Percentiles rank a stretch among this genome's conserved stretches.
Conservation (phyloP, 2,113 vertebrate species). For the Callorhinus ursinus region DNA sequence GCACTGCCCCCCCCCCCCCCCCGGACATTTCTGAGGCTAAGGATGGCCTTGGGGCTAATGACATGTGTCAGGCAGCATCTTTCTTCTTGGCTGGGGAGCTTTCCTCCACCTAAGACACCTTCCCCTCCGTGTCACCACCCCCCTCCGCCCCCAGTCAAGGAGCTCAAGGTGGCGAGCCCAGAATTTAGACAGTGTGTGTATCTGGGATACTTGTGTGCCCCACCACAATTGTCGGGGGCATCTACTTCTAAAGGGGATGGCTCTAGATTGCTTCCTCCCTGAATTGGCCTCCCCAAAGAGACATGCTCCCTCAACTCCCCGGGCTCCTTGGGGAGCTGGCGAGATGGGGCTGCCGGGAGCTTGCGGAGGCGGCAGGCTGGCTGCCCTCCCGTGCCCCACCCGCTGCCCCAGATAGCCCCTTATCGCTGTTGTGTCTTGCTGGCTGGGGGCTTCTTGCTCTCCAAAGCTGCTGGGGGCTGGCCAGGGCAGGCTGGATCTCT, state of each 20-base stretch:
- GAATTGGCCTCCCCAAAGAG: background rate
- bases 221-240: background rate
- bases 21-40: background rate
- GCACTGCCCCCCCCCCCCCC: too few relatives aligned
- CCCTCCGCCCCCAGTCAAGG: background rate
- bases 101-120: background rate
- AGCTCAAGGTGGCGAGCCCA: background rate
- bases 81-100: background rate
- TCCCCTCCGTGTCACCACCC: too few relatives aligned
- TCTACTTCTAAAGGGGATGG: background rate
- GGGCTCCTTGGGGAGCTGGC: background rate
- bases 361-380: background rate
- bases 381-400: background rate
- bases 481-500: background rate
- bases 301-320: background rate
- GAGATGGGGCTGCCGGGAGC: background rate
- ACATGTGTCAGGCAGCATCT: fast-evolving
- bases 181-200: background rate
- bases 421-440: constrained; percentile 61
- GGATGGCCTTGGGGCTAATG: background rate
- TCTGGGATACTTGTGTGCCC: background rate
- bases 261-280: background rate
- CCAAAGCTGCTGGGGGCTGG: background rate
- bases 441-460: constrained; percentile 9
- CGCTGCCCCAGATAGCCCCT: background rate